Conservation (phyloP, 1,140 invertebrate species). For the Chrysomallon squamiferum region DNA sequence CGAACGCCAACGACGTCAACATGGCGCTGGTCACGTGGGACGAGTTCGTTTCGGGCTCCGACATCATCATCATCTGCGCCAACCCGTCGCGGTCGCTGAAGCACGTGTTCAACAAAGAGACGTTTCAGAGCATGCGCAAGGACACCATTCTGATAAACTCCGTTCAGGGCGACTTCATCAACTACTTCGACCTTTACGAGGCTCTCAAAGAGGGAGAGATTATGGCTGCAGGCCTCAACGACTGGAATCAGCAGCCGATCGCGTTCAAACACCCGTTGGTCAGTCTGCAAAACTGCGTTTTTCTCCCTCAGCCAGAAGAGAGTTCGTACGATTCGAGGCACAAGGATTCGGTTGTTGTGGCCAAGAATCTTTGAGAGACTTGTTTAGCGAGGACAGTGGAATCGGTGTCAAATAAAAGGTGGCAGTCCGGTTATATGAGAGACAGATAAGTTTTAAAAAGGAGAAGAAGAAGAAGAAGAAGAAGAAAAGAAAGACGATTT, state of each 20-base stretch:
- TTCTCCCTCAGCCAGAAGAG: slow-evolving; percentile 35
- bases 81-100: slow-evolving; percentile 27
- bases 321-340: slow-evolving; percentile 24
- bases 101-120: slow-evolving; percentile 40
- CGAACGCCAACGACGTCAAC: slow-evolving; percentile 45
- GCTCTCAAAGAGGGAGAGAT: slow-evolving; percentile 39
- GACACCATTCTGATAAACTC: slow-evolving; percentile 61
- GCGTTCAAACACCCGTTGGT: slow-evolving; percentile 30
- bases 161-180: slow-evolving; percentile 44
- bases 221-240: slow-evolving; percentile 43
- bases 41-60: slow-evolving; percentile 46
- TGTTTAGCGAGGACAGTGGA: not conserved
- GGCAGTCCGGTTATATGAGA: too few species aligned
- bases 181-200: slow-evolving; percentile 58
- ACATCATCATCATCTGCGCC: slow-evolving; percentile 56
- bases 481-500: too few species aligned
- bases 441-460: too few species aligned
- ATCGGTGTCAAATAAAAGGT: too few species aligned
- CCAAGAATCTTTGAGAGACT: slow-evolving; percentile 19
- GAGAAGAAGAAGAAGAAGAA: too few species aligned
- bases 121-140: slow-evolving; percentile 57
- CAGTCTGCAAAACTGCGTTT: slow-evolving; percentile 39
- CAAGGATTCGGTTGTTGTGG: slow-evolving; percentile 16
- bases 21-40: slow-evolving; percentile 55
- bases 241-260: slow-evolving; percentile 41